phyloP scores from a whole-genome alignment of 2,797 vertebrate species.

The Syngnathus rostellatus region DNA sequence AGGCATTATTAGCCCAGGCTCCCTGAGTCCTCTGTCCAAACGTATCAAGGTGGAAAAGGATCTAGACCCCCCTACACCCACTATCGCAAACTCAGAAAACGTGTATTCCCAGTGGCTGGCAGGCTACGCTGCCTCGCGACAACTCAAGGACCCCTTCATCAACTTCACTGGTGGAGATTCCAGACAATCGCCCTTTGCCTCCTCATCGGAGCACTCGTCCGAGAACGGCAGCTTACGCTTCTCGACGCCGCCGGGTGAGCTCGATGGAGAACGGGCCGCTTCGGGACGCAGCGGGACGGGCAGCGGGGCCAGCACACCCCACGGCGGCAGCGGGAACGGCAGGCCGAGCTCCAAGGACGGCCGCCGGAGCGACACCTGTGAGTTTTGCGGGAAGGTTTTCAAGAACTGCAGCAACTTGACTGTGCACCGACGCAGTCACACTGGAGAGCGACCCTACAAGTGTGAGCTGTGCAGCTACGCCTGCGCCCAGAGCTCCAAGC shows the following conservation, averaged over 20 bases:
- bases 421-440: slow-evolving; percentile 97
- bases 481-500: slow-evolving; percentile 98
- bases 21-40: slow-evolving; percentile 90
- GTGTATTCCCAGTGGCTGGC: slow-evolving; percentile 97
- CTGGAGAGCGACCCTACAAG: slow-evolving; percentile 96
- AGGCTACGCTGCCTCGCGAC: slow-evolving; percentile 90
- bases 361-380: slow-evolving; percentile 96
- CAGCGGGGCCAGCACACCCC: slow-evolving; percentile 95
- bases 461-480: slow-evolving; percentile 99
- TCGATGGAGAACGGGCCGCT: slow-evolving; percentile 80
- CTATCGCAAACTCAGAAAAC: slow-evolving; percentile 93
- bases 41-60: slow-evolving; percentile 98
- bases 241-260: slow-evolving; percentile 92
- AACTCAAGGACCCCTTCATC: slow-evolving; percentile 97
- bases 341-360: slow-evolving; percentile 95
- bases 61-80: slow-evolving; percentile 82
- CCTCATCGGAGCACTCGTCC: slow-evolving; percentile 95
- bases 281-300: slow-evolving; percentile 94
- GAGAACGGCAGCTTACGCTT: slow-evolving; percentile 98
- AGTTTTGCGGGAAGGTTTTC: slow-evolving; percentile 97
- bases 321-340: slow-evolving; percentile 79
- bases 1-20: slow-evolving; percentile 81
- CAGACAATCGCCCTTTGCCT: slow-evolving; percentile 97
- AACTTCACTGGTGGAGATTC: slow-evolving; percentile 86
- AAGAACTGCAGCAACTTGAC: slow-evolving; percentile 99